Evolutionary conservation across 1,140 invertebrate genomes (phyloP).

Genomic region (Archegozetes longisetosus): DNA sequence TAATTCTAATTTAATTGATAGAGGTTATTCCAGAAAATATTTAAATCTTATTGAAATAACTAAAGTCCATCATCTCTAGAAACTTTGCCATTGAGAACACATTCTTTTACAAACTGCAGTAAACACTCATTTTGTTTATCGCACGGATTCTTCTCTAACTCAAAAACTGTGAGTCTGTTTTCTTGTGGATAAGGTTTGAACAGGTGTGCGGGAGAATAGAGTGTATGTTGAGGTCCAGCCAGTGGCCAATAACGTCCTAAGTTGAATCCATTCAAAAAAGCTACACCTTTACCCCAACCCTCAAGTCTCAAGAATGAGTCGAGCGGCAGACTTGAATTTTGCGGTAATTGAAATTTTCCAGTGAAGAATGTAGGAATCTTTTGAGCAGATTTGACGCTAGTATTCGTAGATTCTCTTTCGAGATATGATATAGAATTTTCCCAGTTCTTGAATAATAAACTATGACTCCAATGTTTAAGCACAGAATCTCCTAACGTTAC

Average conservation of each 20-base stretch:
- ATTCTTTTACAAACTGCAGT: conserved; percentile 22
- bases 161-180: conserved; percentile 30
- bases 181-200: too few relatives aligned
- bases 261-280: conserved; percentile 52
- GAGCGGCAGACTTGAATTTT: conserved; percentile 18
- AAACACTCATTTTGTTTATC: too few relatives aligned
- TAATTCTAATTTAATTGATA: too few relatives aligned
- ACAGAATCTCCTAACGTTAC: conserved; percentile 29
- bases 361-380: conserved; percentile 25
- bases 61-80: too few relatives aligned
- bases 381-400: neutral
- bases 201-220: conserved; percentile 48
- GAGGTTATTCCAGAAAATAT: too few relatives aligned
- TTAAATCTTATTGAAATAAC: too few relatives aligned
- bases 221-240: conserved; percentile 52
- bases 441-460: conserved; percentile 12
- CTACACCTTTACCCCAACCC: conserved; percentile 52
- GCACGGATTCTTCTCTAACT: conserved; percentile 27
- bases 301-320: conserved; percentile 49
- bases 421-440: neutral
- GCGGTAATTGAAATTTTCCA: conserved; percentile 31
- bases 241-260: conserved; percentile 60
- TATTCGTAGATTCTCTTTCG: neutral
- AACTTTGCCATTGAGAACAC: conserved; percentile 22
- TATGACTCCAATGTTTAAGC: conserved; percentile 28